Base-by-base conservation (phyloP, 2,113 vertebrate genomes). In the Charadrius vociferus region DNA sequence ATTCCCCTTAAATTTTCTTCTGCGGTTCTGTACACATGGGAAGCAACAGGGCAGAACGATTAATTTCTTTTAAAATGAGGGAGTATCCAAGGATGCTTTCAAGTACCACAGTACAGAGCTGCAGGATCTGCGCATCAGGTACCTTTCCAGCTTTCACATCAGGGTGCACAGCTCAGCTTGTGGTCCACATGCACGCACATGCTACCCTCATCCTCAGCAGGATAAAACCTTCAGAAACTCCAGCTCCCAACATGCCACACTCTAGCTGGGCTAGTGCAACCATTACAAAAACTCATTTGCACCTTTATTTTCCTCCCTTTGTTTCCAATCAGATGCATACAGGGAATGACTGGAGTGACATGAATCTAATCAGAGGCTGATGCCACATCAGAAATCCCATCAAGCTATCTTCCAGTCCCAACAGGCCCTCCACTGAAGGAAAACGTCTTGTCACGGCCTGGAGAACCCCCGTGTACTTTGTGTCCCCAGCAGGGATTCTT, bases 331-430 rank as follows among this genome's bases (percentile, higher is more conserved):
- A 94, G 70, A 89, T 58, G 36, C 89, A 89, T 43, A 84, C 15
- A 37, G 81, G 30, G 91, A 95, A 81, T 0, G 2, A 71, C 83
- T 32, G 27, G 80, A 75, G 45, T 62, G 93, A 86, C 78, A 82
- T 21, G 62, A 94, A 97, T 72, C 45, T 96, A 70, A 97, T 95
- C 90, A 94, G 80, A 88, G 62, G 26, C 74, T 83, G 90, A 89
- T 50, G 81, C 47, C 58, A 81, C 72, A 81, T 79, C 70, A 71
- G 77, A 92, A 94, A 95, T 87, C 73, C 61, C 84, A 95, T 92
- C 83, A 94, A 95, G 70, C 11, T 39, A 26, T 53, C 70, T 87
- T 95, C 94, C 20, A 87, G 95, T 80, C 93, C 70, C 65, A 87
- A 97, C 91, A 96, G 72, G 97, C 83, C 90, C 72, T 75, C 45